Evolutionary conservation across 2,888 invertebrate species (phyloP).

Genomic region (Nephrocerus scutellatus): DNA sequence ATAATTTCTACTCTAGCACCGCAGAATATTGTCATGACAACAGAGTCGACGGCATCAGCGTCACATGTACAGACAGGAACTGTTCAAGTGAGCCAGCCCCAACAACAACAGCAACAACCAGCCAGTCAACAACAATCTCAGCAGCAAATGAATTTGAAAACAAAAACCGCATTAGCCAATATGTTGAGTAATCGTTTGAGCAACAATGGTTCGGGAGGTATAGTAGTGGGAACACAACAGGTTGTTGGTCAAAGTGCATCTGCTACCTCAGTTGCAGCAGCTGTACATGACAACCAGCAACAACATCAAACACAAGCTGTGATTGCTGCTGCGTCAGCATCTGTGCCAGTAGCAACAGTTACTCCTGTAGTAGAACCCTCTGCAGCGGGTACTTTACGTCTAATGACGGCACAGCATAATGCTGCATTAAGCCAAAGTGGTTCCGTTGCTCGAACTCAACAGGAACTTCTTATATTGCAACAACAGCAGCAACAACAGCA

Average conservation of each 20-base stretch:
- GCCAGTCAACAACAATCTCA: conserved; percentile 53
- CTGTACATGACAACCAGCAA: conserved; percentile 34
- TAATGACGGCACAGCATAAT: conserved; percentile 80
- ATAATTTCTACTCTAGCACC: conserved; percentile 31
- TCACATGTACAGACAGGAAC: too few relatives aligned
- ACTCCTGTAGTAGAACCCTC: conserved; percentile 49
- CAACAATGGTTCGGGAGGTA: conserved; percentile 43
- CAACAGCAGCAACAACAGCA: conserved; percentile 50
- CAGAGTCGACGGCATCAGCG: conserved; percentile 15
- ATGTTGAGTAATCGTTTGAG: conserved; percentile 80
- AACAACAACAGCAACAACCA: conserved; percentile 27
- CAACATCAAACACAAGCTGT: conserved; percentile 41
- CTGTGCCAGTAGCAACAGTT: conserved; percentile 10
- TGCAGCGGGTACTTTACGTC: conserved; percentile 63
- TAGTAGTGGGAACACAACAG: conserved; percentile 28
- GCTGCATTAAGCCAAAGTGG: conserved; percentile 53
- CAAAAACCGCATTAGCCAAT: conserved; percentile 91
- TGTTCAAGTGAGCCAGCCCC: conserved; percentile 49
- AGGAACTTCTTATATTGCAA: conserved; percentile 53
- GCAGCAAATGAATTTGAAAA: conserved; percentile 65
- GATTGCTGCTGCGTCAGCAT: conserved; percentile 24
- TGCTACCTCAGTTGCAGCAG: conserved; percentile 22
- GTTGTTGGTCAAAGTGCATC: conserved; percentile 27
- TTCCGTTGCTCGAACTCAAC: conserved; percentile 40
- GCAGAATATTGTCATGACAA: conserved; percentile 35